Evolutionary conservation across 2,113 vertebrate species (phyloP).

Genomic region (Boulengeromyrus knoepffleri): DNA sequence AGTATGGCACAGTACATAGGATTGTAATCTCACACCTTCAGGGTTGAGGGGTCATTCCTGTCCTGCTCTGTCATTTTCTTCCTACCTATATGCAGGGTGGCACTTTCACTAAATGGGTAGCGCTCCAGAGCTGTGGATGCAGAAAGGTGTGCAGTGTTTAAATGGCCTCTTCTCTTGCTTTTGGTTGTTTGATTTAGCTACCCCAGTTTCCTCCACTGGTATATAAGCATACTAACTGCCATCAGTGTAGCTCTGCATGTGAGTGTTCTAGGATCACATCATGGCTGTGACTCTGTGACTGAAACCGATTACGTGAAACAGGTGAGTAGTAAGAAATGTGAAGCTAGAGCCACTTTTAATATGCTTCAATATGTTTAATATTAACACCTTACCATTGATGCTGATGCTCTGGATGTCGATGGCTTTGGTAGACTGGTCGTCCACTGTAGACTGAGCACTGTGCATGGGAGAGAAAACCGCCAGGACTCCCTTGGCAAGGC

Average conservation of each 20-base stretch:
- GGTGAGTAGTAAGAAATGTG: background rate
- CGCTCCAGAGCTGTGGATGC: background rate
- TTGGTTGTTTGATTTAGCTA: background rate
- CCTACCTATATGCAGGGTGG: background rate
- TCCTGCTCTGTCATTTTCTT: background rate
- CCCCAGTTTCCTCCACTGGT: background rate
- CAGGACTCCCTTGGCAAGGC: constrained; percentile 89
- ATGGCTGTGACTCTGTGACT: background rate
- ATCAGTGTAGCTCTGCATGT: background rate
- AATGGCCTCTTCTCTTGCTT: background rate
- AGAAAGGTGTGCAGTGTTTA: background rate
- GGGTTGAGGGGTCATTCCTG: background rate
- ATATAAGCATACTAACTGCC: background rate
- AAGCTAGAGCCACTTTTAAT: background rate
- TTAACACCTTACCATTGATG: constrained; percentile 64
- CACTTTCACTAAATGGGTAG: background rate
- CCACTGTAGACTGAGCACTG: constrained; percentile 60
- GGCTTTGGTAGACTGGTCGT: constrained; percentile 80
- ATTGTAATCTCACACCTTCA: background rate
- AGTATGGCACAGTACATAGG: background rate
- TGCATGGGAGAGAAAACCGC: constrained; percentile 81
- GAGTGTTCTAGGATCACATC: background rate
- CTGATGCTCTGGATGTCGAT: constrained; percentile 80
- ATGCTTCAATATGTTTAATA: background rate
- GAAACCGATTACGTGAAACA: background rate